Evolutionary conservation across 30 jellyfish, hydroid and myxozoan species (phyloP), one percentile per base, ranked within the genome.

Genomic region (Aurelia aurita complex sp. Pacific): DNA sequence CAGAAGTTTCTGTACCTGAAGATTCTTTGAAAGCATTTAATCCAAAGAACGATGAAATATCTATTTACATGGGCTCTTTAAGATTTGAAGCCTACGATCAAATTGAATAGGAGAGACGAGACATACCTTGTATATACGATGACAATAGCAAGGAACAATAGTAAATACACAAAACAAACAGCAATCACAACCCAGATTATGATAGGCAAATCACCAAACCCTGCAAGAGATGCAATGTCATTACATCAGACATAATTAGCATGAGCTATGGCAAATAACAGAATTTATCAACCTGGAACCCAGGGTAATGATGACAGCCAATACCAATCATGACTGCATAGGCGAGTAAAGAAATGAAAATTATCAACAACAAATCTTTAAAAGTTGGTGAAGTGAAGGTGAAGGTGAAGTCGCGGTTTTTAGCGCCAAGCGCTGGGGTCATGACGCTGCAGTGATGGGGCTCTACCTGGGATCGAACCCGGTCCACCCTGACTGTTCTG

Each of bases 171-270:
- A 36, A 86, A 86, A 32, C 89, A 86, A 64, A 86, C 89, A 46
- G 89, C 95, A 78, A 86, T 86, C 42, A 86, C 95, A n/a, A 86
- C 89, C 95, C 95, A 86, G 34, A 86, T 77, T 62, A 75, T 73
- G 62, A 77, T 66, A 11, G 95, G 95, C 74, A 86, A 62, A 55
- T 70, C 85, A 11, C 85, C 85, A 75, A 69, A 52, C 87, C 87
- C 85, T 75, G 53, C 35, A 81, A 18, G 54, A 59, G 50, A 55
- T 16, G 12, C 69, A 32, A 62, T 66, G 18, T 23, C 53, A 66
- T 13, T 16, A 66, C 2, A 19, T 23, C 54, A 17, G 57, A 23
- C 19, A 66, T 40, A 6, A 46, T 4, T 8, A 32, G 36, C 33
- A 63, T 10, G 10, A n/a, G 36, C 2, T 29, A 13, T 8, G 15